Evolutionary conservation across 2,888 invertebrate genomes (phyloP).

Genomic region (Ceriagrion tenellum): DNA sequence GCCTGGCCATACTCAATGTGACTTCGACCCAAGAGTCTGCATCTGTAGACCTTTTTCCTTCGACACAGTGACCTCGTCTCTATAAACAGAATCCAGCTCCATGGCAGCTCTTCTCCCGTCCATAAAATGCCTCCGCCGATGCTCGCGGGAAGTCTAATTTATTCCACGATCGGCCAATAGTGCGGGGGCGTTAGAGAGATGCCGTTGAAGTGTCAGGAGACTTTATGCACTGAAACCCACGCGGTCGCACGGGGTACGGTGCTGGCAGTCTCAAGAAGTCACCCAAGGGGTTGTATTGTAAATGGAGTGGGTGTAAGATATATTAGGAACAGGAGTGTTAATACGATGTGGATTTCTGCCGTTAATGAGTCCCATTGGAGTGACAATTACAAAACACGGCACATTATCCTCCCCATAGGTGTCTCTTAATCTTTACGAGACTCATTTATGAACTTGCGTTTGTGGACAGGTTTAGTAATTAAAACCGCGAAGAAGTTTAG

Average conservation of each 20-base stretch:
- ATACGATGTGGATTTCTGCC: background rate
- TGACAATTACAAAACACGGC: background rate
- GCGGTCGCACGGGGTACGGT: background rate
- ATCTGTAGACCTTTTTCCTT: background rate
- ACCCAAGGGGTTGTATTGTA: background rate
- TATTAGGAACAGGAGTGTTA: background rate
- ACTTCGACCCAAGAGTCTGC: background rate
- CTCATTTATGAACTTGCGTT: background rate
- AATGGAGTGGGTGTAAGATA: background rate
- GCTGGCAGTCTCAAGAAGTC: background rate
- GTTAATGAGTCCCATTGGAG: background rate
- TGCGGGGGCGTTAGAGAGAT: background rate
- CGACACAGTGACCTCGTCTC: background rate
- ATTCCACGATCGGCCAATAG: background rate
- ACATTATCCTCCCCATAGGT: background rate
- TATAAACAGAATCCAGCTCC: background rate
- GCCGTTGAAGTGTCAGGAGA: background rate
- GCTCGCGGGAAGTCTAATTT: background rate
- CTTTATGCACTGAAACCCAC: background rate
- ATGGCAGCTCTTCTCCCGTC: background rate
- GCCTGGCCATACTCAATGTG: too few species aligned
- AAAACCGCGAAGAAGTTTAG: too few species aligned
- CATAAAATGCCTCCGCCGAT: background rate
- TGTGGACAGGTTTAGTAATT: too few species aligned
- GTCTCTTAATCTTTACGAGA: background rate